Percentiles rank a stretch among this genome's conserved stretches.
Evolutionary conservation across 2,888 invertebrate genomes (phyloP).

Genomic region (Volucella inflata): DNA sequence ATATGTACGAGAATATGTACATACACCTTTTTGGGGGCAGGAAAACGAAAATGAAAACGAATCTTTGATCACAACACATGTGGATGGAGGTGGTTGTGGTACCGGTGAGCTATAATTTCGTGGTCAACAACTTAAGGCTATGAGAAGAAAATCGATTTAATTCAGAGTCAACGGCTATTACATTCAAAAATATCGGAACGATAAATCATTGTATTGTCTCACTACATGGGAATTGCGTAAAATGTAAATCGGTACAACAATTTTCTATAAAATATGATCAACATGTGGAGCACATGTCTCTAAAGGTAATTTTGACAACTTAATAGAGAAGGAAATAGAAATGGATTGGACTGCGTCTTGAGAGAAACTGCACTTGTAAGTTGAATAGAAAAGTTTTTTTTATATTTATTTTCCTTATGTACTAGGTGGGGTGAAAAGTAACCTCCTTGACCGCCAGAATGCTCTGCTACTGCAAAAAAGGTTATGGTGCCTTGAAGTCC

Average conservation of each 20-base stretch:
- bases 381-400: too few species aligned
- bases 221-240: constrained; percentile 34
- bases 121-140: neutral
- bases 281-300: constrained; percentile 27
- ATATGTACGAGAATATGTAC: neutral
- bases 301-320: constrained; percentile 36
- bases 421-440: too few species aligned
- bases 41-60: constrained; percentile 34
- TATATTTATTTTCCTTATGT: too few species aligned
- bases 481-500: too few species aligned
- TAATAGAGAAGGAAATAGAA: constrained; percentile 39
- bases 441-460: too few species aligned
- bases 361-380: neutral
- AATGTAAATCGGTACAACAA: constrained; percentile 9
- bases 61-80: constrained; percentile 42
- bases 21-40: constrained; percentile 11
- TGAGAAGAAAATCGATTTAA: constrained; percentile 54
- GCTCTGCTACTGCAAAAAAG: too few species aligned
- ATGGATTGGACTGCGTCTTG: neutral
- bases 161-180: constrained; percentile 19
- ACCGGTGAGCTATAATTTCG: constrained; percentile 8
- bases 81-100: constrained; percentile 9
- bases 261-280: constrained; percentile 53
- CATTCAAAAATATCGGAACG: constrained; percentile 42
- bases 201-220: constrained; percentile 61